These are phyloP conservation scores for Helleia helle DNA, from an alignment of 2,888 invertebrate genomes.

Conservation along the genomic window DNA sequence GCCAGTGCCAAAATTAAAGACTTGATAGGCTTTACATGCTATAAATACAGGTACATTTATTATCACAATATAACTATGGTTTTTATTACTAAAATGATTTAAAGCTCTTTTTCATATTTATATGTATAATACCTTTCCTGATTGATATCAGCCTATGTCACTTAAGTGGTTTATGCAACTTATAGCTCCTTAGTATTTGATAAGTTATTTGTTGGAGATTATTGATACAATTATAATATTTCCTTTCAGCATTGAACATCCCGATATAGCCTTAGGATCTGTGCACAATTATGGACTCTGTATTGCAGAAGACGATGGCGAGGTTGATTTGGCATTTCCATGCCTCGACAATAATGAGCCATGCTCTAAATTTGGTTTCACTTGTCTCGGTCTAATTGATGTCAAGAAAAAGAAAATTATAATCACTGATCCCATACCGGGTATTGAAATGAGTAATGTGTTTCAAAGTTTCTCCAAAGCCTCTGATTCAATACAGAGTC, in stretches of 20 bases:
- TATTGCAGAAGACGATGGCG: conserved; percentile 97
- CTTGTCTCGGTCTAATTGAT: conserved; percentile 90
- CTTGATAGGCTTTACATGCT: conserved; percentile 93
- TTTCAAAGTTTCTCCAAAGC: conserved; percentile 51
- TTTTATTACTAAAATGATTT: no score
- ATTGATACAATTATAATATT: no score
- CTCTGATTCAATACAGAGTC: conserved; percentile 45
- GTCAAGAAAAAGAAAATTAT: conserved; percentile 61
- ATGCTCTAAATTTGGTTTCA: conserved; percentile 94
- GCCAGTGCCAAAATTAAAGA: conserved; percentile 91
- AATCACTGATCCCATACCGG: conserved; percentile 47
- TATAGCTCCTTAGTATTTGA: no score
- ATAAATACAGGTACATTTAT: conserved; percentile 87
- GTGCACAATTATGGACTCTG: conserved; percentile 87
- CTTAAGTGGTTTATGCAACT: no score
- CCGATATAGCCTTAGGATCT: conserved; percentile 76
- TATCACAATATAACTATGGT: no score
- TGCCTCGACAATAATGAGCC: conserved; percentile 90
- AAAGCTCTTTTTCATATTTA: no score
- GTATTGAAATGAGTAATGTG: conserved; percentile 43
- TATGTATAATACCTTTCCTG: no score
- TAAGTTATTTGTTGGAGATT: no score
- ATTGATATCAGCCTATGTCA: no score
- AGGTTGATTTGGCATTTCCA: conserved; percentile 94
- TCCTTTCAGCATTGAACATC: conserved; percentile 74